A percentile compares a stretch with the other conserved stretches of the same genome.
These are phyloP conservation scores for Drosophila bocki DNA, from an alignment of 1,140 invertebrate genomes.

Conservation along the genomic window DNA sequence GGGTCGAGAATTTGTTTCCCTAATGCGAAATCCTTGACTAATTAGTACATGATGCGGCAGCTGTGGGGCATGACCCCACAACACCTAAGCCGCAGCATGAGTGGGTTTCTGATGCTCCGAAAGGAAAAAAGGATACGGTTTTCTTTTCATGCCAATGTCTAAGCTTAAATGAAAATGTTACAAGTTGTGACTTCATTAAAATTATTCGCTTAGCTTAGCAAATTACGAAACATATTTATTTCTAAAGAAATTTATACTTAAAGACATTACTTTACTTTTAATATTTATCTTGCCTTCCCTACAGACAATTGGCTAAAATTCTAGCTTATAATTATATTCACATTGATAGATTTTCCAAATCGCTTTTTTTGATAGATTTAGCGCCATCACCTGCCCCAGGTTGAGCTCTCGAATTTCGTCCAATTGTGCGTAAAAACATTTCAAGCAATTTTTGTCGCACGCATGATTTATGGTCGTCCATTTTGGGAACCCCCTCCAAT, in stretches of 20 bases:
- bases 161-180: slow-evolving; percentile 11
- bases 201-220: slow-evolving; percentile 59
- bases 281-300: neutral
- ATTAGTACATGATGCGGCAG: slow-evolving; percentile 51
- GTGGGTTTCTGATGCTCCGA: slow-evolving; percentile 33
- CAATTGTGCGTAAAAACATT: slow-evolving; percentile 71
- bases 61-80: slow-evolving; percentile 12
- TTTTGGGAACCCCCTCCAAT: slow-evolving; percentile 50
- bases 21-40: slow-evolving; percentile 69
- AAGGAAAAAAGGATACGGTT: slow-evolving; percentile 15
- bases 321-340: no score
- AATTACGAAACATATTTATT: neutral
- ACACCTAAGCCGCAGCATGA: slow-evolving; percentile 29
- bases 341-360: neutral
- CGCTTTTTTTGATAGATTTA: neutral
- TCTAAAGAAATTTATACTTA: no score
- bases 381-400: neutral
- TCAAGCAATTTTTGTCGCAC: slow-evolving; percentile 56
- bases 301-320: no score
- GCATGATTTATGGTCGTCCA: slow-evolving; percentile 72
- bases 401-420: slow-evolving; percentile 18
- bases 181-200: slow-evolving; percentile 63
- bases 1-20: slow-evolving; percentile 22
- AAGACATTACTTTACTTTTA: neutral
- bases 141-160: slow-evolving; percentile 1